A percentile compares a stretch with the other conserved stretches of the same genome.
phyloP scores from a whole-genome alignment of 2,888 invertebrate species.

The Uloborus plumipes region DNA sequence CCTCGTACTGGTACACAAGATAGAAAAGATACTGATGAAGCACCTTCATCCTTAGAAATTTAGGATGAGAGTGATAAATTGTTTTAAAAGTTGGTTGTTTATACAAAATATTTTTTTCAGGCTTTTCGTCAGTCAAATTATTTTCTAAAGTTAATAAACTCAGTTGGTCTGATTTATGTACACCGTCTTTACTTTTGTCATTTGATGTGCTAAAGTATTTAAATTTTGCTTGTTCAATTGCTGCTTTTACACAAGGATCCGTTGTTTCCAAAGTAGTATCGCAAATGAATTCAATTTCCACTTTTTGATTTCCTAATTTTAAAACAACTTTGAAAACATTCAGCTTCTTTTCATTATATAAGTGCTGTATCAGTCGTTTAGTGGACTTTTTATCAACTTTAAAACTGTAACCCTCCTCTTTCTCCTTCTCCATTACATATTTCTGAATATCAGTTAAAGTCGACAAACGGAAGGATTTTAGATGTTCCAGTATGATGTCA shows the following conservation, averaged over 20 bases:
- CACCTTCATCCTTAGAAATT: conserved; percentile 78
- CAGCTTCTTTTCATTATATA: conserved; percentile 71
- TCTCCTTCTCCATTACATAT: conserved; percentile 75
- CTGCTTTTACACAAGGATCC: conserved; percentile 75
- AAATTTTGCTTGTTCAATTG: conserved; percentile 78
- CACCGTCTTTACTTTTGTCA: conserved; percentile 22
- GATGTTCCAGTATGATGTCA: conserved; percentile 77
- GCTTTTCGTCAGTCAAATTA: conserved; percentile 2
- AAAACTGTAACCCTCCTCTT: conserved; percentile 74
- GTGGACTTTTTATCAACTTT: conserved; percentile 79
- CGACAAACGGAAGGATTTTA: conserved; percentile 77
- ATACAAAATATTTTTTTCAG: neutral
- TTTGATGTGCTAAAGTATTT: conserved; percentile 72
- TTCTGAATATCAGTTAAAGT: conserved; percentile 69
- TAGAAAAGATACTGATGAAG: conserved; percentile 81
- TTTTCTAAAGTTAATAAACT: neutral
- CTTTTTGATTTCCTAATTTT: conserved; percentile 18
- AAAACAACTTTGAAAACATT: conserved; percentile 37
- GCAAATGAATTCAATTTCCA: conserved; percentile 73
- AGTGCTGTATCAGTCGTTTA: conserved; percentile 75
- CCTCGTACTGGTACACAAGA: conserved; percentile 77
- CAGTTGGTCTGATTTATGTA: conserved; percentile 5
- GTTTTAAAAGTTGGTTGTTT: conserved; percentile 64
- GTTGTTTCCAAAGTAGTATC: conserved; percentile 70
- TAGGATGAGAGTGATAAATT: conserved; percentile 74